A percentile compares a stretch with the other conserved stretches of the same genome.
Conservation (phyloP, 2,888 invertebrate genomes). For the Apodemia mormo region DNA sequence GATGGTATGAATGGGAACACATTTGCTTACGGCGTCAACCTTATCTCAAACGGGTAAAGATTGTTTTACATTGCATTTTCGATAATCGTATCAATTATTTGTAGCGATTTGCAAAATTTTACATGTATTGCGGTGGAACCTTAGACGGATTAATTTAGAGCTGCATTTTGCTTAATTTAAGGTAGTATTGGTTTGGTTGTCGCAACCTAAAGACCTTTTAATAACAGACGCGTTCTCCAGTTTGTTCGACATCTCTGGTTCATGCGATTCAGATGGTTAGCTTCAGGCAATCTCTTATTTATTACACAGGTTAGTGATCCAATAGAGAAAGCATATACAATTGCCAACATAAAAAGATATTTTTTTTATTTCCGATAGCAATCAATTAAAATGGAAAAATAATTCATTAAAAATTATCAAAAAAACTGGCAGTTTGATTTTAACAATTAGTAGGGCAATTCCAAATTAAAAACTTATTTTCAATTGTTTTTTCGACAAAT, state of each 20-base stretch:
- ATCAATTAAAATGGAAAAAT: too few species aligned
- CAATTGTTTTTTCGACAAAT: too few species aligned
- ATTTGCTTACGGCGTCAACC: conserved; percentile 20
- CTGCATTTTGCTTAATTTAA: conserved; percentile 29
- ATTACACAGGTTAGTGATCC: conserved; percentile 45
- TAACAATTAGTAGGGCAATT: too few species aligned
- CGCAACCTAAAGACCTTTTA: conserved; percentile 69
- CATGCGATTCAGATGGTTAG: conserved; percentile 56
- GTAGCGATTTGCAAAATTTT: conserved; percentile 30
- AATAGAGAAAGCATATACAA: conserved; percentile 29
- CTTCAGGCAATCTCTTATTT: conserved; percentile 64
- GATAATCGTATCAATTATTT: conserved; percentile 42
- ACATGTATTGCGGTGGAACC: conserved; percentile 27
- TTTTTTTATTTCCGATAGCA: too few species aligned
- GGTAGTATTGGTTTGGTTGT: conserved; percentile 44
- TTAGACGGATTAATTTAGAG: conserved; percentile 28
- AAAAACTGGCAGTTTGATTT: too few species aligned
- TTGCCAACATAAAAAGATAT: too few species aligned
- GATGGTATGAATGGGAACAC: conserved; percentile 28
- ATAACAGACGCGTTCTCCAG: conserved; percentile 59
- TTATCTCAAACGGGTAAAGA: conserved; percentile 28
- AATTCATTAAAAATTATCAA: too few species aligned
- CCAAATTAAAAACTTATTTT: too few species aligned
- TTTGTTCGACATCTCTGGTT: conserved; percentile 49
- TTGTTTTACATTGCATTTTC: conserved; percentile 30